A percentile compares a stretch with the other conserved stretches of the same genome.
Conservation (phyloP, 2,113 vertebrate genomes). For the Neogale vison region DNA sequence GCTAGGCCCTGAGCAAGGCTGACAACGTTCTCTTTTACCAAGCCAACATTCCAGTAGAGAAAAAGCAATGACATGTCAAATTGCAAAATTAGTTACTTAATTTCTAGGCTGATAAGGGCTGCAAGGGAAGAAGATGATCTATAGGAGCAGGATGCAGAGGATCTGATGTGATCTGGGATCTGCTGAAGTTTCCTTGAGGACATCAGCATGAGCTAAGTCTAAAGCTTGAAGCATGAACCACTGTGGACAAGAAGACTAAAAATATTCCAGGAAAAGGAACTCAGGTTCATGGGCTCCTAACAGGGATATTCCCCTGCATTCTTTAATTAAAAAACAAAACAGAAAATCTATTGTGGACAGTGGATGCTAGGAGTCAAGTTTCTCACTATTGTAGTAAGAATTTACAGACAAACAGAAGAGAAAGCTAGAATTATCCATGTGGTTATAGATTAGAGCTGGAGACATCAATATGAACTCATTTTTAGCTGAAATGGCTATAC, state of each 20-base stretch:
- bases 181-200: not conserved
- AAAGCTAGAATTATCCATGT: not conserved
- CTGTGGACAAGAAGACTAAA: not conserved
- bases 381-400: not conserved
- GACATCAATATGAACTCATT: not conserved
- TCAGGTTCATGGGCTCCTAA: not conserved
- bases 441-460: not conserved
- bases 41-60: not conserved
- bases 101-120: not conserved
- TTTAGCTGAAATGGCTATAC: not conserved
- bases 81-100: not conserved
- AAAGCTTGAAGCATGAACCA: not conserved
- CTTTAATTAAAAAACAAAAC: not conserved
- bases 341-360: not conserved
- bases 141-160: not conserved
- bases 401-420: not conserved
- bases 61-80: not conserved
- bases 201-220: not conserved
- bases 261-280: not conserved
- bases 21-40: not conserved
- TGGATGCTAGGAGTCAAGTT: not conserved
- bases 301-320: not conserved
- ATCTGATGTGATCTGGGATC: not conserved
- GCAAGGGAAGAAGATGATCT: not conserved
- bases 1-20: not conserved